A percentile compares a stretch with the other conserved stretches of the same genome.
Evolutionary conservation across 1,140 invertebrate genomes (phyloP).

Genomic region (Pseudomyrmex gracilis): DNA sequence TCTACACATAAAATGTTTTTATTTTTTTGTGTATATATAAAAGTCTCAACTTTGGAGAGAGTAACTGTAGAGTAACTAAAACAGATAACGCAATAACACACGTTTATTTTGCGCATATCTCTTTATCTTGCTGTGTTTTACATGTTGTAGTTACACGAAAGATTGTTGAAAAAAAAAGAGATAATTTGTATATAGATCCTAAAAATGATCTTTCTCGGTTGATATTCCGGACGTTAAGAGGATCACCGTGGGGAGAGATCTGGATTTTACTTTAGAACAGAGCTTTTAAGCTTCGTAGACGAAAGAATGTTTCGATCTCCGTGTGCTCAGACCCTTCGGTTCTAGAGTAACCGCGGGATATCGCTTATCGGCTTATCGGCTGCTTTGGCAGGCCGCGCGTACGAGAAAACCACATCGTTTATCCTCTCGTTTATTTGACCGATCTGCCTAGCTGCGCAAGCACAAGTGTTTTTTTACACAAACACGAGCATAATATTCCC

Average conservation of each 20-base stretch:
- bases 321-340: constrained; percentile 21
- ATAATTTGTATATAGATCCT: background rate
- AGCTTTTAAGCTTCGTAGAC: constrained; percentile 46
- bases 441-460: background rate
- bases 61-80: too few relatives aligned
- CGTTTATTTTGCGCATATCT: background rate
- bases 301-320: constrained; percentile 43
- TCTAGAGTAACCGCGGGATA: constrained; percentile 45
- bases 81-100: too few relatives aligned
- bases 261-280: constrained; percentile 45
- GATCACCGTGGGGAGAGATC: constrained; percentile 18
- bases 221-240: constrained; percentile 43
- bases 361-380: constrained; percentile 52
- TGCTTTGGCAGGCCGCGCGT: constrained; percentile 25
- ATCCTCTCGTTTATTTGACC: constrained; percentile 18
- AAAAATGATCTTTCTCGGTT: constrained; percentile 15
- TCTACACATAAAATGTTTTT: background rate
- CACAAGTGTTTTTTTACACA: constrained; percentile 17
- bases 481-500: background rate
- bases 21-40: background rate
- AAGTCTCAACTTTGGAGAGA: background rate
- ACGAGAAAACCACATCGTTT: constrained; percentile 48
- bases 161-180: background rate
- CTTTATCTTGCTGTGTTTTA: constrained; percentile 2
- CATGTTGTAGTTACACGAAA: background rate